These are phyloP conservation scores for Neodontobutis hainanensis DNA, from an alignment of 2,113 vertebrate species.

Conservation along the genomic window DNA sequence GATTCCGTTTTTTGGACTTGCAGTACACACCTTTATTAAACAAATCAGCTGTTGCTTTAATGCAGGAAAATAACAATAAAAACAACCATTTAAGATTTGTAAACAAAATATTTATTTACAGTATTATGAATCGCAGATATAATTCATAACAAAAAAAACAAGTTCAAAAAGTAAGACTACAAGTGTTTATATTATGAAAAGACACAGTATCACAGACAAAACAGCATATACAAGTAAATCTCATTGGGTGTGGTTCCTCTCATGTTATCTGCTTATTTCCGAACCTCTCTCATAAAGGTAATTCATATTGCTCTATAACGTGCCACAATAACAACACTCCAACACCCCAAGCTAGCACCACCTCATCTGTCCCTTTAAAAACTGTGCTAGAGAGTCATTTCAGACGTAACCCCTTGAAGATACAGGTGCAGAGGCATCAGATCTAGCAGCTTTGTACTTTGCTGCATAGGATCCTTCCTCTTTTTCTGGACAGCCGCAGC, in stretches of 20 bases:
- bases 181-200: not conserved
- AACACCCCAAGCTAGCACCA: conserved; percentile 22
- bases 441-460: conserved; percentile 66
- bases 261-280: not conserved
- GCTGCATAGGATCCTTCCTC: conserved; percentile 46
- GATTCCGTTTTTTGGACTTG: no score
- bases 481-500: conserved; percentile 73
- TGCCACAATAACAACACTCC: conserved; percentile 11
- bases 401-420: conserved; percentile 72
- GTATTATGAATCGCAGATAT: conserved; percentile 10
- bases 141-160: conserved; percentile 20
- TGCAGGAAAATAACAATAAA: not conserved
- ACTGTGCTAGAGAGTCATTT: conserved; percentile 9
- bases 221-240: not conserved
- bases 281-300: conserved; percentile 23
- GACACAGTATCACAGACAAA: not conserved
- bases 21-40: not conserved
- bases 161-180: not conserved
- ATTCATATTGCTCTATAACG: not conserved
- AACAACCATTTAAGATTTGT: conserved; percentile 23
- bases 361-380: conserved; percentile 42
- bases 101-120: conserved; percentile 73
- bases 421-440: conserved; percentile 54
- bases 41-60: not conserved
- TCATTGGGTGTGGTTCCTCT: conserved; percentile 44